Conservation (phyloP, 2,113 vertebrate species). For the Odocoileus hemionus region DNA sequence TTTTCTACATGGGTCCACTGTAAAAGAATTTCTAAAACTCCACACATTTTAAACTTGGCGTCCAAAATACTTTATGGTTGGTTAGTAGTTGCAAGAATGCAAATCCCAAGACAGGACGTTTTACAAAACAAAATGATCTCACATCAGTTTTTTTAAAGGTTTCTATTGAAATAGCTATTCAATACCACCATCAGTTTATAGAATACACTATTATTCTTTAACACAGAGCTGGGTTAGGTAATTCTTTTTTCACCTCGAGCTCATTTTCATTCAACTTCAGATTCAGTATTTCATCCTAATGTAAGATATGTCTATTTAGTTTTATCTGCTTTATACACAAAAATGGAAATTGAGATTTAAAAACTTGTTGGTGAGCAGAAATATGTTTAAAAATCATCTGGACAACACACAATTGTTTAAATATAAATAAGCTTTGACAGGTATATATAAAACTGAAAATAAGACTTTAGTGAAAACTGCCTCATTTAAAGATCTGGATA, state of each 20-base stretch:
- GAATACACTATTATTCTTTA: neutral
- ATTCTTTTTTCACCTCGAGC: neutral
- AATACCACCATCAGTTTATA: neutral
- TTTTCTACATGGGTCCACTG: neutral
- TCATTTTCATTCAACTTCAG: neutral
- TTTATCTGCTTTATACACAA: neutral
- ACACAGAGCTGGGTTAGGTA: neutral
- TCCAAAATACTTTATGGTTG: neutral
- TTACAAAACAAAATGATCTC: neutral
- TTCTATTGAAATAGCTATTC: neutral
- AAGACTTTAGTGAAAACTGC: neutral
- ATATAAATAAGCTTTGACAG: neutral
- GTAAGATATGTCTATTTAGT: neutral
- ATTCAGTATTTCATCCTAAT: neutral
- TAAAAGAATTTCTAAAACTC: neutral
- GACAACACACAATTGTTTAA: neutral
- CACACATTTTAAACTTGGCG: neutral
- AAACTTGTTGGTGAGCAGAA: neutral
- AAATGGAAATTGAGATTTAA: neutral
- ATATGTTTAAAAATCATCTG: neutral
- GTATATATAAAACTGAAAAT: neutral
- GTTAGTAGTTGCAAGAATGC: neutral
- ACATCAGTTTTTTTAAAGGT: neutral
- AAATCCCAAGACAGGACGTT: neutral
- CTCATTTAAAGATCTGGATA: neutral